phyloP scores from a whole-genome alignment of 2,888 invertebrate species.

The Agrilus mali region DNA sequence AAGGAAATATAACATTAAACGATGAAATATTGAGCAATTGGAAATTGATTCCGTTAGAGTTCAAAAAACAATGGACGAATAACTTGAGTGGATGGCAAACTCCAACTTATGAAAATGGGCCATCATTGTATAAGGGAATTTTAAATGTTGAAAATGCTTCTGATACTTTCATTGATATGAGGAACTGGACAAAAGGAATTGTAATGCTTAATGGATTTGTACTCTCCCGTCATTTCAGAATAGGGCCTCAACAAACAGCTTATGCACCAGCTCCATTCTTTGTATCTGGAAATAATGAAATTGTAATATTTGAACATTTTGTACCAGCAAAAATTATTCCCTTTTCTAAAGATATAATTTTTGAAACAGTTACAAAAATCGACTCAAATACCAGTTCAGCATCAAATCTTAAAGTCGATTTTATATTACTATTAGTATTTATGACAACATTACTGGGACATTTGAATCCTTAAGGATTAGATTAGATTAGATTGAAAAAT shows the following conservation, averaged over 20 bases:
- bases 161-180: conserved; percentile 61
- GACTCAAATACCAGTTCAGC: background rate
- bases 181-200: conserved; percentile 71
- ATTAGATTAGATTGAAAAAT: no score
- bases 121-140: conserved; percentile 39
- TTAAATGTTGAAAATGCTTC: conserved; percentile 36
- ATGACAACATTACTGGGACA: no score
- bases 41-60: conserved; percentile 39
- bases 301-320: conserved; percentile 26
- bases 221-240: conserved; percentile 71
- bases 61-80: conserved; percentile 34
- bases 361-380: conserved; percentile 3
- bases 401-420: no score
- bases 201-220: conserved; percentile 73
- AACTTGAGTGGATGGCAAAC: conserved; percentile 19
- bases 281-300: conserved; percentile 32
- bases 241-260: conserved; percentile 69
- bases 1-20: conserved; percentile 35
- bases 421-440: no score
- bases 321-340: conserved; percentile 11
- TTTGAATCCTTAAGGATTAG: no score
- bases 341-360: conserved; percentile 19
- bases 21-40: conserved; percentile 30
- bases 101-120: conserved; percentile 28
- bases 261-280: conserved; percentile 69